These are phyloP conservation scores for Rhabdophis nuchalis DNA, from an alignment of 2,797 vertebrate genomes.

Conservation along the genomic window DNA sequence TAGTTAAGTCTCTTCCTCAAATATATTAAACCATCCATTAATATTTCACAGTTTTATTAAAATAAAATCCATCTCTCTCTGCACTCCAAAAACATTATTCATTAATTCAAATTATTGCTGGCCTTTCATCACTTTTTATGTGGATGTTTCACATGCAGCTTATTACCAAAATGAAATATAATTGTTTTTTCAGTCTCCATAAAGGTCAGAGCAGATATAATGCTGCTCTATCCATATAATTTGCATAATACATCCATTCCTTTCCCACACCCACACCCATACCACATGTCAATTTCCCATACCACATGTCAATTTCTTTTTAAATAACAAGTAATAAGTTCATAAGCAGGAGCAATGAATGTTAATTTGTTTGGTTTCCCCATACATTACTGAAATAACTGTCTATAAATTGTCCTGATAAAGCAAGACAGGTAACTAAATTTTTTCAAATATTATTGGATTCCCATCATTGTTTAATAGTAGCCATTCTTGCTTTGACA, in stretches of 20 bases:
- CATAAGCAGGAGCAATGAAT: not conserved
- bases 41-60: slow-evolving; percentile 7
- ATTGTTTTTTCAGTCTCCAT: not conserved
- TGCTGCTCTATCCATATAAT: not conserved
- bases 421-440: not conserved
- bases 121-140: not conserved
- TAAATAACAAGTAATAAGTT: not conserved
- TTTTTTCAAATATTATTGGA: not conserved
- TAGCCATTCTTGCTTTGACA: not conserved
- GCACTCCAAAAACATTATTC: not conserved
- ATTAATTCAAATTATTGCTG: not conserved
- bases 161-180: not conserved
- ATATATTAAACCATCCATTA: not conserved
- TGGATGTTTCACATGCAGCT: not conserved
- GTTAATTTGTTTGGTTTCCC: not conserved
- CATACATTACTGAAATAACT: not conserved
- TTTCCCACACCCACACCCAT: not conserved
- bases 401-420: not conserved
- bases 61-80: not conserved
- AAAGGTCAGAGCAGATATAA: not conserved
- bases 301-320: not conserved
- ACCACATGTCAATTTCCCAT: not conserved
- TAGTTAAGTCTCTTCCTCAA: not conserved
- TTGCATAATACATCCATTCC: not conserved
- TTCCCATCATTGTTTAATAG: not conserved